Base-by-base conservation (phyloP, 2,797 vertebrate species). In the Helarctos malayanus region DNA sequence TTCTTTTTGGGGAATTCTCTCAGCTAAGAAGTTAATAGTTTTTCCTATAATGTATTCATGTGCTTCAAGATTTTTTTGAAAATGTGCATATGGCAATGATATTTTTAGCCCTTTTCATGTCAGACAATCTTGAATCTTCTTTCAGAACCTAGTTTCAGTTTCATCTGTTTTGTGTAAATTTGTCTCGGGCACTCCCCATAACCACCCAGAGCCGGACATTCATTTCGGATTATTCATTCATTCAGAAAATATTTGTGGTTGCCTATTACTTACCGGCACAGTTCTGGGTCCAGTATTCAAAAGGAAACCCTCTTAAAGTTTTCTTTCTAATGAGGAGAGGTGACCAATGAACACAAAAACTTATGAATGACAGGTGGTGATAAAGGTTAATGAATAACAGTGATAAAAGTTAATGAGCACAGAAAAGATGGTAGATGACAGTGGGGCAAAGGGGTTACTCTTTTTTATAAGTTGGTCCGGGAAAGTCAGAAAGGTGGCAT, bases 21-120 rank as follows among this genome's bases (percentile, higher is more conserved):
- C 12, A 45, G 7, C 57, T 73, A 47, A 14, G 65, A 88, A 65
- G 35, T 57, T 80, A 38, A 23, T 68, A 73, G 52, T 76, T 25
- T 96, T 79, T 41, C 29, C 25, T 73, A 23, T 38, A 49, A 14
- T 57, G 32, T 52, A 59, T 93, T 47, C 38, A 92, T 84, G 35
- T 18, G 15, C 35, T 73, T 78, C 45, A 52, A n/a, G 47, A 56
- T 84, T 91, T 89, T 96, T 32, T 86, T 27, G 76, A 29, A 45
- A 84, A 81, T 80, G 59, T 25, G 2, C 65, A 27, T 71, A 76
- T 29, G 82, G 35, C 59, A 61, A 3, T 83, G 61, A 56, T 91
- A 88, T 73, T 95, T 97, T 97, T 71, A 90, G 71, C 32, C 68
- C 21, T 65, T 73, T 59, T 32, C 16, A 11, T 27, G 29, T 75